Evolutionary conservation across 1,140 invertebrate species (phyloP), one percentile per base, ranked within the genome.

Genomic region (Bombus affinis): DNA sequence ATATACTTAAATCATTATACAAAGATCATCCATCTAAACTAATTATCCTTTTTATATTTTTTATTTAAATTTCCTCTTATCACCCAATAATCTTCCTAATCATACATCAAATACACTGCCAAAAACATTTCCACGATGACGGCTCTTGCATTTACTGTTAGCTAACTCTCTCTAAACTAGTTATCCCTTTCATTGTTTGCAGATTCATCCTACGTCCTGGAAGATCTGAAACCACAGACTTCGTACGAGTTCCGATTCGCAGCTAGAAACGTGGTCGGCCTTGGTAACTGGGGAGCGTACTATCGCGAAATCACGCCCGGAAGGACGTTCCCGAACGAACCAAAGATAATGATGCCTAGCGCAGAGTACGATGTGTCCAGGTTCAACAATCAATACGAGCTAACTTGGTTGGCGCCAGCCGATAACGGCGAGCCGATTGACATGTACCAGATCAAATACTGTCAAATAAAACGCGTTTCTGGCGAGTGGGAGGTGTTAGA

Each of bases 341-440:
- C 96, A 0, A 95, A 94, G 78, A 96, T 97, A 77, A 62, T 87
- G 57, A 82, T 74, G 59, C 44, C 85, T 2, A 57, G 73, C 8
- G 37, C 81, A 9, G 90, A 95, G 0, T 94, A 95, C 74, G 93
- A 95, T 0, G 62, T 92, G 12, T 97, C 96, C 22, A 94, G 96
- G 53, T 98, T 96, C 94, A 96, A 96, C 44, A 96, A 98, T 94
- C 96, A 96, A 90, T 98, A 97, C 93, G 97, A 98, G 92, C 91
- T 98, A 3, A 96, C 96, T 90, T 99, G 98, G 98, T 96, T 96
- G 81, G 96, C 97, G 59, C 98, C 98, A 0, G 96, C 97, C 25
- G 97, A 99, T 92, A 99, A 99, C 94, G 98, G 98, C 6, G 97
- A 98, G 94, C 97, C 97, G 5, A 98, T 99, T 91, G 97, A 98